Evolutionary conservation across 2,888 invertebrate species (phyloP).

Genomic region (Seladonia tumulorum): DNA sequence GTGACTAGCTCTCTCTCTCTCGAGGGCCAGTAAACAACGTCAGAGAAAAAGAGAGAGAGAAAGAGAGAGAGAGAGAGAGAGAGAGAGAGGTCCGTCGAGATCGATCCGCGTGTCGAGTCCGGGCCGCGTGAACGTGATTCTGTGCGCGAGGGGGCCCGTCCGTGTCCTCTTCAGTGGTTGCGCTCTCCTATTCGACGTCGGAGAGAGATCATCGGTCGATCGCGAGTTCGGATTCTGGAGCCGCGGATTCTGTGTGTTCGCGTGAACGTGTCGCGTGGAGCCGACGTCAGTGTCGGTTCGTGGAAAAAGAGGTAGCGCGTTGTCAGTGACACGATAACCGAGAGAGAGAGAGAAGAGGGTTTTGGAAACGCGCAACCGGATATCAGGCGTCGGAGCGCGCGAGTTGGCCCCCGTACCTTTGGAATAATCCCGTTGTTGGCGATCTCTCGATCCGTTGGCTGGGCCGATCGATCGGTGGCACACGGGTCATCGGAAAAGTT

Average conservation of each 20-base stretch:
- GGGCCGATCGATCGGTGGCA: neutral
- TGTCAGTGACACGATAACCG: neutral
- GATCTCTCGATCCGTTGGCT: neutral
- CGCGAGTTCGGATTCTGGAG: neutral
- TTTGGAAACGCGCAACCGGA: no score
- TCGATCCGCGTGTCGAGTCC: neutral
- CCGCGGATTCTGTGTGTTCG: neutral
- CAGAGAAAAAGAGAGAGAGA: neutral
- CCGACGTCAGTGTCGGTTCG: constrained; percentile 1
- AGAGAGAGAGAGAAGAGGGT: no score
- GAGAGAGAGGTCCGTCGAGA: neutral
- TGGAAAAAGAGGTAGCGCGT: neutral
- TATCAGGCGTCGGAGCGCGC: no score
- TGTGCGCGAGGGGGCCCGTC: neutral
- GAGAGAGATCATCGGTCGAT: neutral
- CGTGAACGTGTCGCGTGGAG: neutral
- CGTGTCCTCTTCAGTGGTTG: constrained; percentile 24
- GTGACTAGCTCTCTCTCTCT: neutral
- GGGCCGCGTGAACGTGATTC: constrained; percentile 16
- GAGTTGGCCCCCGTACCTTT: no score
- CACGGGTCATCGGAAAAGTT: constrained; percentile 37
- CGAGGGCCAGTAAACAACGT: neutral
- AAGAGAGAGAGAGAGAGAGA: no score
- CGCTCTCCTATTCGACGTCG: neutral
- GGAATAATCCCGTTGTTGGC: neutral